Conservation (phyloP, 1,140 invertebrate species). For the Cyphomyrmex costatus region DNA sequence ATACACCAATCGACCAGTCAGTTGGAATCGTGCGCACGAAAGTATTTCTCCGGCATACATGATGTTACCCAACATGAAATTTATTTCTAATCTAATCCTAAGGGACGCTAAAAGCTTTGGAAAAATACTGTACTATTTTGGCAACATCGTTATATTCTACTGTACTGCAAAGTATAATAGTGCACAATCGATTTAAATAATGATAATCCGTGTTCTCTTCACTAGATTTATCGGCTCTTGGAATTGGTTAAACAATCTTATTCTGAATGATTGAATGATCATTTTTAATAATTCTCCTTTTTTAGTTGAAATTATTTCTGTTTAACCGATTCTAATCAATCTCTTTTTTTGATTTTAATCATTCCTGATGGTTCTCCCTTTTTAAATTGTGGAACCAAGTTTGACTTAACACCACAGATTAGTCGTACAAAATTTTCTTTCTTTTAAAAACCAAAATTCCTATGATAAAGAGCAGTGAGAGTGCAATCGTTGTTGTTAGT, state of each 20-base stretch:
- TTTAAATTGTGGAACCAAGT: not conserved
- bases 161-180: not conserved
- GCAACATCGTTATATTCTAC: not conserved
- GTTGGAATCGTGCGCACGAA: not conserved
- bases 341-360: not conserved
- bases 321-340: not conserved
- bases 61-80: not conserved
- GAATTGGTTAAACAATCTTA: not conserved
- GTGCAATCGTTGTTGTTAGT: no score
- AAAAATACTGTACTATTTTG: not conserved
- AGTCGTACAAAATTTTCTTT: not conserved
- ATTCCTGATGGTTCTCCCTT: not conserved
- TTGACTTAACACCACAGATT: not conserved
- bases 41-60: not conserved
- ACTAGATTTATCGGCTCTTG: not conserved
- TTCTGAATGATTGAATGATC: not conserved
- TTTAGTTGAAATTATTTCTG: not conserved
- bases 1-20: no score
- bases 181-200: not conserved
- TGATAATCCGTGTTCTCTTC: not conserved
- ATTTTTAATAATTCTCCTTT: not conserved
- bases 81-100: not conserved
- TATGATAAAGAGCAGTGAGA: no score
- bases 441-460: no score
- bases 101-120: not conserved